phyloP scores from a whole-genome alignment of 2,113 vertebrate genomes.

The Ginglymostoma cirratum region DNA sequence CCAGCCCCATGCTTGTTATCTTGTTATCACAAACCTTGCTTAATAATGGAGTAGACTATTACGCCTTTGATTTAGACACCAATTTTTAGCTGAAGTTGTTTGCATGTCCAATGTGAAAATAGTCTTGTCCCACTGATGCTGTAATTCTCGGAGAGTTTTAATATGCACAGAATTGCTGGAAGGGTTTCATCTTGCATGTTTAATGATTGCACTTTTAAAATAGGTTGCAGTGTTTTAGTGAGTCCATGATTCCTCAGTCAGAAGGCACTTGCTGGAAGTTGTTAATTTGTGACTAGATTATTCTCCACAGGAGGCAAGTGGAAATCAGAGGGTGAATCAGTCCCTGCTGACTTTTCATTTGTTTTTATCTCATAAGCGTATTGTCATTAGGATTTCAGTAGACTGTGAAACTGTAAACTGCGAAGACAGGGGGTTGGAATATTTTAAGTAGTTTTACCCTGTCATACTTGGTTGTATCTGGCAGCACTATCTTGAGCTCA shows the following conservation, averaged over 20 bases:
- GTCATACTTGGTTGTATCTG: neutral
- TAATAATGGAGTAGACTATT: neutral
- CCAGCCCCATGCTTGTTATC: no score
- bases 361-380: neutral
- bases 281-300: neutral
- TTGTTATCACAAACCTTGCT: neutral
- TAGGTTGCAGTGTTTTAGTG: neutral
- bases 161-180: neutral
- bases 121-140: neutral
- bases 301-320: neutral
- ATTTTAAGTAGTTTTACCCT: neutral
- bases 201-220: neutral
- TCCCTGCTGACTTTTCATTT: neutral
- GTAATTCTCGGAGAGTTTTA: neutral
- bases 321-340: constrained; percentile 18
- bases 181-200: neutral
- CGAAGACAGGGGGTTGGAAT: neutral
- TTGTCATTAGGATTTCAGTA: neutral
- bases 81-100: neutral
- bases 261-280: neutral
- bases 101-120: neutral
- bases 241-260: neutral
- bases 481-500: neutral
- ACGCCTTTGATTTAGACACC: neutral
- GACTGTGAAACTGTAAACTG: neutral